Percentiles rank a stretch among this genome's conserved stretches.
phyloP scores from a whole-genome alignment of 1,140 invertebrate species.

The Mya arenaria region DNA sequence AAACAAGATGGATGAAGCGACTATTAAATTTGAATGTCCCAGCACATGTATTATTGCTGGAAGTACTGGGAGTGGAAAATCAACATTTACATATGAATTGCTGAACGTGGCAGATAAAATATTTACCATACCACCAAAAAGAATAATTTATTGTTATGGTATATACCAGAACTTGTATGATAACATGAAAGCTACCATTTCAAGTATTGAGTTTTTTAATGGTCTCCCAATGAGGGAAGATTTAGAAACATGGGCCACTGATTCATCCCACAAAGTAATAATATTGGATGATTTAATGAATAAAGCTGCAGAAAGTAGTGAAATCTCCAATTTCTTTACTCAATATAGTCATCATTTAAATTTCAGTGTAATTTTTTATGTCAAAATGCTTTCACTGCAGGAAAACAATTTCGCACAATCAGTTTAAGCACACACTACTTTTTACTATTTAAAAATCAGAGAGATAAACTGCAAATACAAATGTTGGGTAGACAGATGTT shows the following conservation, averaged over 20 bases:
- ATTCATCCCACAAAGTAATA: background rate
- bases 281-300: slow-evolving; percentile 12
- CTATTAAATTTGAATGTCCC: slow-evolving; percentile 24
- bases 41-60: slow-evolving; percentile 10
- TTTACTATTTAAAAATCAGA: slow-evolving; percentile 47
- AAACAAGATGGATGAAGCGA: background rate
- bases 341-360: slow-evolving; percentile 43
- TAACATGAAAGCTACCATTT: background rate
- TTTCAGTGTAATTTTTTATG: slow-evolving; percentile 9
- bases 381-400: slow-evolving; percentile 35
- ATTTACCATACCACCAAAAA: slow-evolving; percentile 1
- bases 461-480: slow-evolving; percentile 47
- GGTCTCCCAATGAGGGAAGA: slow-evolving; percentile 7
- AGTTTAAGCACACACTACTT: slow-evolving; percentile 44
- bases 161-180: slow-evolving; percentile 8
- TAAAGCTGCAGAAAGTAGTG: slow-evolving; percentile 2
- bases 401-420: slow-evolving; percentile 44
- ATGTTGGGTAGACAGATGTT: slow-evolving; percentile 50
- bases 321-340: background rate
- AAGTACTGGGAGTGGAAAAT: slow-evolving; percentile 12
- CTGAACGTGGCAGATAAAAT: background rate
- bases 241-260: background rate
- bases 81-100: slow-evolving; percentile 3
- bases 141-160: slow-evolving; percentile 22
- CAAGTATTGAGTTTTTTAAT: slow-evolving; percentile 17